A percentile compares a stretch with the other conserved stretches of the same genome.
phyloP scores from a whole-genome alignment of 2,113 vertebrate species.

The Climacteris rufus region DNA sequence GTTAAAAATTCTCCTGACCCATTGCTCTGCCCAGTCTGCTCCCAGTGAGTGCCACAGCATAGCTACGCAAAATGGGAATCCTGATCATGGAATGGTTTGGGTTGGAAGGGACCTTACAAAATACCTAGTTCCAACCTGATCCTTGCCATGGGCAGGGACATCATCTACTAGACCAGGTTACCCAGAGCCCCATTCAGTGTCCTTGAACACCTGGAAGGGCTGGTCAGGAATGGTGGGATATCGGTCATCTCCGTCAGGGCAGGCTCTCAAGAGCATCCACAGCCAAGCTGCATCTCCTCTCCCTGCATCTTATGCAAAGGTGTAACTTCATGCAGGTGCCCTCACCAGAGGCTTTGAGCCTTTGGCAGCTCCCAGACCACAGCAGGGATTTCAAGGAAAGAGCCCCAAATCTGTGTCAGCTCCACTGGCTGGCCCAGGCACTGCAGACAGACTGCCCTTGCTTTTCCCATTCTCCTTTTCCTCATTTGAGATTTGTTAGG shows the following conservation, averaged over 20 bases:
- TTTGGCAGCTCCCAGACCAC: fast-evolving
- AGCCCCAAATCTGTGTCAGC: fast-evolving
- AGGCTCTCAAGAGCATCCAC: background rate
- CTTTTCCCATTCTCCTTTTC: background rate
- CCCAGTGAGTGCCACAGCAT: background rate
- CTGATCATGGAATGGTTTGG: background rate
- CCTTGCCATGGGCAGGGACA: background rate
- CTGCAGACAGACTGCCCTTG: background rate
- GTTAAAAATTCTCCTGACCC: background rate
- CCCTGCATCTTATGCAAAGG: background rate
- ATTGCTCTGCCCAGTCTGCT: background rate
- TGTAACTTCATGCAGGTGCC: background rate
- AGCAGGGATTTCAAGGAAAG: background rate
- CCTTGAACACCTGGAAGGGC: background rate
- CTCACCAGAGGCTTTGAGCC: background rate
- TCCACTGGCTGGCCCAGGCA: background rate
- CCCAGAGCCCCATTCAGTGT: background rate
- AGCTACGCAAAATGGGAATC: background rate
- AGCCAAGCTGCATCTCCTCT: background rate
- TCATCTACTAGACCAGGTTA: background rate
- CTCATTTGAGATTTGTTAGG: background rate
- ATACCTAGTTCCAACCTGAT: background rate
- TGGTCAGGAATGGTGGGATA: background rate
- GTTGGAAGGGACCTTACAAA: background rate
- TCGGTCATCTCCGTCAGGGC: fast-evolving